Base-by-base conservation (phyloP, 2,797 vertebrate species). In the Microcaecilia unicolor region DNA sequence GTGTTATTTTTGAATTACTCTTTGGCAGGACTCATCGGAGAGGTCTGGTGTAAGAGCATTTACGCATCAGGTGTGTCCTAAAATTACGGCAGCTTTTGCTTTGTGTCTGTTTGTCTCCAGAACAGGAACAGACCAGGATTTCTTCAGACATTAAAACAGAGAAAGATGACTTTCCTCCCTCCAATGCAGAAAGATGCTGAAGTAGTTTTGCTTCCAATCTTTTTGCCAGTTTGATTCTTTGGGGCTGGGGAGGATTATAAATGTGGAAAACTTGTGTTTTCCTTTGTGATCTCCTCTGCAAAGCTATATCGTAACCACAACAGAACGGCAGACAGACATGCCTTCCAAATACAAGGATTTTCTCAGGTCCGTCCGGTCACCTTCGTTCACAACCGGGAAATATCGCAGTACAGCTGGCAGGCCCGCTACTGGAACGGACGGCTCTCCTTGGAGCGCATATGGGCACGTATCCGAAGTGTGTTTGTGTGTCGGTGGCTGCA, bases 1-100 rank as follows among this genome's bases (percentile, higher is more conserved):
- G n/a, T 60, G 58, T 61, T 63, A 54, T 53, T 50, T 43, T n/a
- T 12, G 26, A 55, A 61, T 57, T 66, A 55, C 71, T 84, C 87
- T 90, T 87, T 86, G 84, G 82, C 81, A 75, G 83, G 76, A 72
- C 81, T 86, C 59, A 58, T 55, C 61, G 67, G 44, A 60, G 55
- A 63, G n/a, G 72, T 64, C 63, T 72, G 64, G 58, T 64, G 20
- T 66, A 64, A 63, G n/a, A n/a, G n/a, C n/a, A n/a, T n/a, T n/a
- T 58, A 62, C 64, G 54, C 47, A 19, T 58, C n/a, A n/a, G n/a
- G n/a, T n/a, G 48, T 34, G 49, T 55, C 37, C 41, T 45, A n/a
- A n/a, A n/a, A n/a, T n/a, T n/a, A n/a, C n/a, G n/a, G n/a, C n/a
- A n/a, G n/a, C n/a, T n/a, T n/a, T n/a, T n/a, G n/a, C n/a, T n/a